Conservation (phyloP, 2,113 vertebrate genomes). For the Salvelinus alpinus region DNA sequence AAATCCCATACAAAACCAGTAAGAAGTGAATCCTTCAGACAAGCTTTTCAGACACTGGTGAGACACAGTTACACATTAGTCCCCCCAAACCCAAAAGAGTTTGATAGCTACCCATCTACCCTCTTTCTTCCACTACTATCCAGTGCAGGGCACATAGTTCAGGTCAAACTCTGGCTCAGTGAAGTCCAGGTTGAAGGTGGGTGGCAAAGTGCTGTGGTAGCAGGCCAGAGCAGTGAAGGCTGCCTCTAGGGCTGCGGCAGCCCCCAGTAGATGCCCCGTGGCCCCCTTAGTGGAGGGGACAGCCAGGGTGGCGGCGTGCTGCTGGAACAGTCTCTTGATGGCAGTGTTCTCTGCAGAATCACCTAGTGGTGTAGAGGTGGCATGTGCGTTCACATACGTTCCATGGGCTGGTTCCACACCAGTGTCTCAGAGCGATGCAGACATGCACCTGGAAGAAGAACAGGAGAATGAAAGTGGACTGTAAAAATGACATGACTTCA, state of each 20-base stretch:
- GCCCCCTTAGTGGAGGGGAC: constrained; percentile 96
- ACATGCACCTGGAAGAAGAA: constrained; percentile 83
- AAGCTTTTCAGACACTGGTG: constrained; percentile 68
- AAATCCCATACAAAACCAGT: no score
- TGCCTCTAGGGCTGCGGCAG: constrained; percentile 89
- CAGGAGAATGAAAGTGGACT: not conserved
- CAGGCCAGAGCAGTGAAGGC: constrained; percentile 91
- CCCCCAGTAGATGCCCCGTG: constrained; percentile 92
- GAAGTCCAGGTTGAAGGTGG: constrained; percentile 89
- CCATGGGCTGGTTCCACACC: constrained; percentile 77
- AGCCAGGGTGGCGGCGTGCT: constrained; percentile 69
- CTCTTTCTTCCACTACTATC: constrained; percentile 81
- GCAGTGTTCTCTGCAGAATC: constrained; percentile 94
- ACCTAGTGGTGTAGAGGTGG: constrained; percentile 92
- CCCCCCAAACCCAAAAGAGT: constrained; percentile 96
- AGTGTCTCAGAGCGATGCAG: constrained; percentile 85
- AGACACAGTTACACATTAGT: constrained; percentile 94
- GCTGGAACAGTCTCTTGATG: constrained; percentile 86
- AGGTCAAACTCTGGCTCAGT: constrained; percentile 88
- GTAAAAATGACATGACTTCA: no score
- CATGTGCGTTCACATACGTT: constrained; percentile 92
- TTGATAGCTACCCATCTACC: constrained; percentile 82
- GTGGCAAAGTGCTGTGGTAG: constrained; percentile 83
- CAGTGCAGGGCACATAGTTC: constrained; percentile 85
- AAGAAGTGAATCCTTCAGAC: no score